phyloP scores from a whole-genome alignment of 2,797 vertebrate species.

The Odontamblyopus lacepedii region DNA sequence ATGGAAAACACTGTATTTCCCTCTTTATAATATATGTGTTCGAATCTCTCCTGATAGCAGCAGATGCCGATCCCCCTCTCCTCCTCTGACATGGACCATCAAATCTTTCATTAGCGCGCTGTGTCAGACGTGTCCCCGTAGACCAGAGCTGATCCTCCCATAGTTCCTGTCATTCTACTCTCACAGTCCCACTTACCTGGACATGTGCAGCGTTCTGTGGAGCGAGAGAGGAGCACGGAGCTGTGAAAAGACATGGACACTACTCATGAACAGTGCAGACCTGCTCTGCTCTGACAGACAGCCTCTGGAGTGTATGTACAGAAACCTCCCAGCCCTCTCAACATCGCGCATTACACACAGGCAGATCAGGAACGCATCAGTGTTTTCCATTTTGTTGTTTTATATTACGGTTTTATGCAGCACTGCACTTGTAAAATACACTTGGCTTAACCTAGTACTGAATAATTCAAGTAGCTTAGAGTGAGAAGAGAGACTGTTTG shows the following conservation, averaged over 20 bases:
- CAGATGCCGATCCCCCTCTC: background rate
- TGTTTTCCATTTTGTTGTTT: too few relatives aligned
- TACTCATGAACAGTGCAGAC: conserved; percentile 21
- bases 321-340: conserved; percentile 12
- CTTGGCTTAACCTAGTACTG: too few relatives aligned
- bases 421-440: too few relatives aligned
- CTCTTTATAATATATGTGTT: too few relatives aligned
- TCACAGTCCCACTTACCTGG: background rate
- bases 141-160: background rate
- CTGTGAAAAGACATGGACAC: conserved; percentile 51
- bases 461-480: too few relatives aligned
- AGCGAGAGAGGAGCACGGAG: conserved; percentile 30
- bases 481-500: too few relatives aligned
- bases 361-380: conserved; percentile 35
- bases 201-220: conserved; percentile 4
- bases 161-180: background rate
- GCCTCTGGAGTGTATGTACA: conserved; percentile 47
- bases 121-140: background rate
- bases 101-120: background rate
- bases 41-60: background rate
- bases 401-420: too few relatives aligned
- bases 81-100: background rate
- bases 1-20: too few relatives aligned
- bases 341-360: conserved; percentile 46
- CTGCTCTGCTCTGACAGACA: conserved; percentile 56